phyloP scores from a whole-genome alignment of 2,113 vertebrate species.

The Neogale vison region DNA sequence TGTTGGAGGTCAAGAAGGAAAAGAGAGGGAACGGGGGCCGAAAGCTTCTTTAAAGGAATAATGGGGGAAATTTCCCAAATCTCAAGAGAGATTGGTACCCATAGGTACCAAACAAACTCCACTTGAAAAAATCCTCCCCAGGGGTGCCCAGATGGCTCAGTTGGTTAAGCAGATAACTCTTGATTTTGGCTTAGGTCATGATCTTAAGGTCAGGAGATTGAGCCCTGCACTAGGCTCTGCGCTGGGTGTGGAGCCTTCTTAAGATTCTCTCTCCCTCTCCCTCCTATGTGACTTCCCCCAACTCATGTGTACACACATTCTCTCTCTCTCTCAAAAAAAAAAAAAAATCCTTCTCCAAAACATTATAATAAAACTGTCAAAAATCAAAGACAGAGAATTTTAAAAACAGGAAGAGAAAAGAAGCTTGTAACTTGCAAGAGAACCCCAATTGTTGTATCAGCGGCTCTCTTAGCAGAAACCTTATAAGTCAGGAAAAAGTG shows the following conservation, averaged over 20 bases:
- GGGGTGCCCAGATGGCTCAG: neutral
- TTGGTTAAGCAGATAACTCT: neutral
- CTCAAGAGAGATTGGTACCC: neutral
- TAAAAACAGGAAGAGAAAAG: neutral
- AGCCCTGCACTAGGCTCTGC: neutral
- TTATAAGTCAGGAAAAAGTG: neutral
- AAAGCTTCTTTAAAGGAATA: neutral
- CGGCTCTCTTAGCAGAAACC: neutral
- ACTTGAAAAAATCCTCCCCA: neutral
- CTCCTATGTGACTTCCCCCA: neutral
- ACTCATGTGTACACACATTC: neutral
- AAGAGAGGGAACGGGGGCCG: neutral
- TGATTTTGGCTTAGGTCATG: neutral
- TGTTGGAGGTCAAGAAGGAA: neutral
- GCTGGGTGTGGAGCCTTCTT: neutral
- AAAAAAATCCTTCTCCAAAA: neutral
- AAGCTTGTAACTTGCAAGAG: neutral
- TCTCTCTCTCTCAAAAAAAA: neutral
- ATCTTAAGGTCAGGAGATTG: neutral
- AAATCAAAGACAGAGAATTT: neutral
- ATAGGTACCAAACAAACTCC: neutral
- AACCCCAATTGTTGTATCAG: neutral
- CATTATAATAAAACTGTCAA: neutral
- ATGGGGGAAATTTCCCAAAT: neutral
- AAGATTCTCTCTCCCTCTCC: neutral